A percentile compares a stretch with the other conserved stretches of the same genome.
Conservation (phyloP, 2,797 vertebrate species). For the Pyrocephalus nanus region DNA sequence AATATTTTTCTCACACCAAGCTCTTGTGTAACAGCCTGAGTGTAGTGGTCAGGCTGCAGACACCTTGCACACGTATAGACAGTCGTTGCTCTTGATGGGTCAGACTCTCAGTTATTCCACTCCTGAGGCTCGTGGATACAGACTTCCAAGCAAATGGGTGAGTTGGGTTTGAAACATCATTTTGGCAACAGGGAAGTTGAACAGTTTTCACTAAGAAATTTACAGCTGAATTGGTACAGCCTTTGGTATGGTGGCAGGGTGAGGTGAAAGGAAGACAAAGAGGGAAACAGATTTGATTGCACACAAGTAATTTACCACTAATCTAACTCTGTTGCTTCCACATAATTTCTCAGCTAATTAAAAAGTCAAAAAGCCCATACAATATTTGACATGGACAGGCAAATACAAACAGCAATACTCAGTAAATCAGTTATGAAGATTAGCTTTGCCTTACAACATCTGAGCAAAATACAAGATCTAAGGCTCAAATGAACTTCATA, state of each 20-base stretch:
- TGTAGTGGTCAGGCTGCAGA: background rate
- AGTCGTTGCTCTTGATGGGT: background rate
- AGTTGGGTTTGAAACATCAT: background rate
- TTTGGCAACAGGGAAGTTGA: background rate
- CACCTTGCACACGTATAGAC: background rate
- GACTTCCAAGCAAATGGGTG: background rate
- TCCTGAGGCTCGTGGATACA: background rate
- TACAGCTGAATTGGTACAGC: background rate
- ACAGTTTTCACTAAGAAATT: background rate
- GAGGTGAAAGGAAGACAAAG: background rate
- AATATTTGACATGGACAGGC: background rate
- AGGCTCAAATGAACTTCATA: background rate
- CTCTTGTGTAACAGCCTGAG: background rate
- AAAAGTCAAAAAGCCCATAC: background rate
- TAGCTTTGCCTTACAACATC: background rate
- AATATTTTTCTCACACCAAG: background rate
- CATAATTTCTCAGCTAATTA: background rate
- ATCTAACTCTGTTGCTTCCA: background rate
- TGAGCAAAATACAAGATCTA: background rate
- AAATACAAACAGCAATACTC: constrained; percentile 7
- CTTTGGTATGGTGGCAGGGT: background rate
- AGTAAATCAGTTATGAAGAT: background rate
- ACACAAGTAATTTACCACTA: background rate
- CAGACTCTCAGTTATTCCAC: background rate
- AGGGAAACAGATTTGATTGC: background rate